A percentile compares a stretch with the other conserved stretches of the same genome.
These are phyloP conservation scores for Heteractis magnifica DNA, from an alignment of 92 coral and sea anemone species.

Conservation along the genomic window DNA sequence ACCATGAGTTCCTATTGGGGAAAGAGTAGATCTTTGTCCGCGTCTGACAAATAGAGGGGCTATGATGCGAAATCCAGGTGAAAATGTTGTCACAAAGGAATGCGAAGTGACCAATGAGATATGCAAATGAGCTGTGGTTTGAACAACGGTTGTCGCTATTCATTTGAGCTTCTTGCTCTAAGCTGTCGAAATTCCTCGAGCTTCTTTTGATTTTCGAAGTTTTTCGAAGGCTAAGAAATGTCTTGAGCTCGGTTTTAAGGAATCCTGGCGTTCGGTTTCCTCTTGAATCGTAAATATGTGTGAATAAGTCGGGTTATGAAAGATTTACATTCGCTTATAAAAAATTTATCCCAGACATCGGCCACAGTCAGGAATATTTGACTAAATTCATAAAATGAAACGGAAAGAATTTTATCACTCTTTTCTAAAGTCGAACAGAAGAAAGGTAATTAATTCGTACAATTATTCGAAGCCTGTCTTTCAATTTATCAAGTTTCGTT, in stretches of 20 bases:
- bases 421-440: constrained; percentile 11
- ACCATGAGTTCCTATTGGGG: constrained; percentile 27
- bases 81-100: constrained; percentile 34
- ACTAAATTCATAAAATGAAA: constrained; percentile 14
- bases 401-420: constrained; percentile 3
- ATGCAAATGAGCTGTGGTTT: constrained; percentile 38
- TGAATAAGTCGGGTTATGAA: constrained; percentile 9
- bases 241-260: constrained; percentile 7
- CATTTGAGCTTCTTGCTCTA: constrained; percentile 10
- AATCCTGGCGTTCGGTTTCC: neutral
- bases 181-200: constrained; percentile 20
- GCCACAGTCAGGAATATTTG: constrained; percentile 2
- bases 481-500: constrained; percentile 4
- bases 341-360: constrained; percentile 7
- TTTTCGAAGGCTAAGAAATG: neutral
- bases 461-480: constrained; percentile 7
- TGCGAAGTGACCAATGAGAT: constrained; percentile 31
- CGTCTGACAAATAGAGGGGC: constrained; percentile 13
- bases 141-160: constrained; percentile 20
- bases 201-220: constrained; percentile 5
- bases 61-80: constrained; percentile 23
- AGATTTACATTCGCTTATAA: constrained; percentile 13
- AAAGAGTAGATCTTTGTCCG: constrained; percentile 35
- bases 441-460: constrained; percentile 4
- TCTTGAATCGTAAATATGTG: neutral